phyloP scores from a whole-genome alignment of 2,797 vertebrate genomes.

The Scomberomorus guttatus region DNA sequence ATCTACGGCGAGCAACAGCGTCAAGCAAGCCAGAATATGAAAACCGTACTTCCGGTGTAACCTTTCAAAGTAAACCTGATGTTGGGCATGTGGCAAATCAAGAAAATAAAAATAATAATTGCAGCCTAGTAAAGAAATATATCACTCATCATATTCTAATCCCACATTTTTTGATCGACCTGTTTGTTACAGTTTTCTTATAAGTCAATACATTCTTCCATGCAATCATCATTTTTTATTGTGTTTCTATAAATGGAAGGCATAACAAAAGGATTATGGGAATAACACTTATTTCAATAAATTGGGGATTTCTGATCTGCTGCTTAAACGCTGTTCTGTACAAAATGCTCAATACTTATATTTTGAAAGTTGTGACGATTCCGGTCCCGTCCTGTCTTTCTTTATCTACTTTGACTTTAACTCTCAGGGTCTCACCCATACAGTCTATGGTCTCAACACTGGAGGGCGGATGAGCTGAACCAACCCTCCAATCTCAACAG shows the following conservation, averaged over 20 bases:
- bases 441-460: background rate
- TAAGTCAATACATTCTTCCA: background rate
- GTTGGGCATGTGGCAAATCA: accelerated
- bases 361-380: slow-evolving; percentile 13
- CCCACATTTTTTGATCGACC: too few species aligned
- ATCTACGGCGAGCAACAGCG: slow-evolving; percentile 18
- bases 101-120: background rate
- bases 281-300: background rate
- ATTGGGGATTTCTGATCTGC: background rate
- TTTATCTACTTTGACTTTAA: background rate
- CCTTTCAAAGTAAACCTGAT: slow-evolving; percentile 48
- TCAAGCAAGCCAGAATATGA: background rate
- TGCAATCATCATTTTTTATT: background rate
- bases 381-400: background rate
- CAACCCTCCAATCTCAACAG: slow-evolving; percentile 27
- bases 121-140: background rate
- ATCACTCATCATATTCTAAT: background rate
- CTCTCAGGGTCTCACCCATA: background rate
- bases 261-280: background rate
- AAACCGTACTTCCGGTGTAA: background rate
- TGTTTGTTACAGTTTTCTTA: background rate
- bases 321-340: background rate
- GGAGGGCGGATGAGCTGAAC: slow-evolving; percentile 26
- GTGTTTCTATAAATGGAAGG: background rate
- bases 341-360: slow-evolving; percentile 13